A percentile compares a stretch with the other conserved stretches of the same genome.
These are phyloP conservation scores for Erpornis zantholeuca DNA, from an alignment of 2,113 vertebrate genomes.

Conservation along the genomic window DNA sequence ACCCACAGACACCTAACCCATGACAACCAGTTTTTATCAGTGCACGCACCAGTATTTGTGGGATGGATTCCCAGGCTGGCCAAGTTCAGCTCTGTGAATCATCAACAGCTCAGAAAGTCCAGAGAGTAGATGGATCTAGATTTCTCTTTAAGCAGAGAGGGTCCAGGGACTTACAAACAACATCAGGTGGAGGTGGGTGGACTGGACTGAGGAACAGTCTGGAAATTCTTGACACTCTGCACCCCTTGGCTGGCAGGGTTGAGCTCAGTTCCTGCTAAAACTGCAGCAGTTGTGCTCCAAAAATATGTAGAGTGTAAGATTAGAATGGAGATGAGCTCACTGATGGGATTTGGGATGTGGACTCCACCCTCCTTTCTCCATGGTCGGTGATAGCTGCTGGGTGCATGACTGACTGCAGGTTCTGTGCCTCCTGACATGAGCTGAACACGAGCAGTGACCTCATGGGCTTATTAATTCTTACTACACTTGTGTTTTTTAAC, in stretches of 20 bases:
- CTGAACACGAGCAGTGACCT: slow-evolving; percentile 17
- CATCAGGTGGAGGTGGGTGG: neutral
- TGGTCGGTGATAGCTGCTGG: neutral
- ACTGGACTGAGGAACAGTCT: neutral
- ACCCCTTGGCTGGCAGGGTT: neutral
- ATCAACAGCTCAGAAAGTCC: neutral
- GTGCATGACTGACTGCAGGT: neutral
- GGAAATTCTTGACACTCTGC: slow-evolving; percentile 5
- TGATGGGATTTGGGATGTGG: slow-evolving; percentile 3
- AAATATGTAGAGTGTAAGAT: neutral
- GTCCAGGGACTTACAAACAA: slow-evolving; percentile 2
- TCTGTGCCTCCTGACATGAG: neutral
- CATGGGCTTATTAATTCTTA: slow-evolving; percentile 10
- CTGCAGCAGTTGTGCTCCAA: neutral
- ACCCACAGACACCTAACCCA: neutral
- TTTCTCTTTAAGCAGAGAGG: neutral
- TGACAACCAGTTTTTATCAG: accelerated
- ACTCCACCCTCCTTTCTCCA: slow-evolving; percentile 13
- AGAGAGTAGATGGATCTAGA: neutral
- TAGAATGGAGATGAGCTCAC: slow-evolving; percentile 21
- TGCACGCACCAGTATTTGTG: neutral
- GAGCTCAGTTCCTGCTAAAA: slow-evolving; percentile 18
- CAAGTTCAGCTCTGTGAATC: neutral
- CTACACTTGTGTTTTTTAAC: neutral
- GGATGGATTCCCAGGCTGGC: neutral